Evolutionary conservation across 1,140 invertebrate species (phyloP), one percentile per base, ranked within the genome.

Genomic region (Lepidurus packardi): DNA sequence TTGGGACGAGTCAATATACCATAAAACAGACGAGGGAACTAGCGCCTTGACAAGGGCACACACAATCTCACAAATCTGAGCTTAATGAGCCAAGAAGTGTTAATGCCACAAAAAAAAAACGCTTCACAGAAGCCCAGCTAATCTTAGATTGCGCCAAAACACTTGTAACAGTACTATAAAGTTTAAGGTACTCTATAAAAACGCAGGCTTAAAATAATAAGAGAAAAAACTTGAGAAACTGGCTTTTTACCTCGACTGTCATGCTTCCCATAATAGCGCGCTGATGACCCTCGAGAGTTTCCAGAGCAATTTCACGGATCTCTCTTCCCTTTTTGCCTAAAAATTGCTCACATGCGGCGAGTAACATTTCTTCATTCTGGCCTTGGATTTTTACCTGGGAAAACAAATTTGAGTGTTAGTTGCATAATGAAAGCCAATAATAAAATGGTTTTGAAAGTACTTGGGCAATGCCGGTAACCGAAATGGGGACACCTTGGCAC

Each of bases 261-360:
- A 98, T 98, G 80, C 94, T 96, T 9, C 97, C 97, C 96, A 99
- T 99, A 79, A 98, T 98, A 79, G 96, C 96, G 81, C 97, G 87
- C 86, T 99, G 97, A 85, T 99, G 97, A 80, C 97, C 97, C 87
- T 99, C 97, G 25, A 99, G 86, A 73, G 97, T 99, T 53, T 98
- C 96, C 74, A 97, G 87, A 41, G 96, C 96, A 84, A 98, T 95
- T 82, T 94, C 91, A 82, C 93, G 93, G 80, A 98, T 97, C 85
- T 98, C 94, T 8, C 89, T 82, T 84, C 97, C 94, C 1, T 88
- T 86, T 88, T 98, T 98, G 34, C 96, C 96, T 42, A 98, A 87
- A 87, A 99, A 99, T 83, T 98, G 94, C 86, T 98, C 95, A 85
- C 97, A 98, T 1, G 97, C 97, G 8, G 95, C 93, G 78, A 95